These are phyloP conservation scores for Pristionchus entomophagus DNA, from an alignment of 2,888 invertebrate genomes.

Conservation along the genomic window DNA sequence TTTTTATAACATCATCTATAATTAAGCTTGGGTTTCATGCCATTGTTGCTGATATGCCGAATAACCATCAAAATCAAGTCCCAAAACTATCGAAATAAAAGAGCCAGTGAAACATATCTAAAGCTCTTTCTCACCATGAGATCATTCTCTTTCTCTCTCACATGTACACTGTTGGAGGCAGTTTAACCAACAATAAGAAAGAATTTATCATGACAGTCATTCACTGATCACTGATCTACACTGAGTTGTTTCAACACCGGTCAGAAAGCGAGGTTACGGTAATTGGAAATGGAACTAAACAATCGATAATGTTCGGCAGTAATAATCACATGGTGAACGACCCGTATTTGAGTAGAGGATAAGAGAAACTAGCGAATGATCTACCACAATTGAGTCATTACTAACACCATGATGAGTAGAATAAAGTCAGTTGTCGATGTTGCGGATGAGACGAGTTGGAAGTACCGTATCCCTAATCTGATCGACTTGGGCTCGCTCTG, in stretches of 20 bases:
- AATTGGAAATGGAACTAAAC: not conserved
- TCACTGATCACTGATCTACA: not conserved
- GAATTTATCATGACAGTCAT: not conserved
- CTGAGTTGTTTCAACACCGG: conserved; percentile 31
- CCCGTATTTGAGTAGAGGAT: not conserved
- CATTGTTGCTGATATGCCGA: no score
- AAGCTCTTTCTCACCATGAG: no score
- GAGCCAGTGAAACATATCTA: no score
- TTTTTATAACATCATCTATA: no score
- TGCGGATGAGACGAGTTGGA: conserved; percentile 20
- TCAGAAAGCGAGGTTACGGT: not conserved
- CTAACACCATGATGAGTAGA: not conserved
- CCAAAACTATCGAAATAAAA: no score
- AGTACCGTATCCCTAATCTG: conserved; percentile 59
- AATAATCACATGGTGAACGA: conserved; percentile 9
- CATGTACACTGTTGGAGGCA: no score
- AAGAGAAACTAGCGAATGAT: not conserved
- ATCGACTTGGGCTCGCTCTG: conserved; percentile 60
- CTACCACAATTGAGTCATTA: not conserved
- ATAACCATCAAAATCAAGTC: no score
- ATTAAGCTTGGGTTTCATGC: no score
- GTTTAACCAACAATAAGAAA: no score
- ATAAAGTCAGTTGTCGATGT: conserved; percentile 16
- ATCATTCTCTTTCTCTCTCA: no score
- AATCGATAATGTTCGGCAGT: conserved; percentile 14